These are phyloP conservation scores for Germaria angustata DNA, from an alignment of 2,888 invertebrate species.

Conservation along the genomic window DNA sequence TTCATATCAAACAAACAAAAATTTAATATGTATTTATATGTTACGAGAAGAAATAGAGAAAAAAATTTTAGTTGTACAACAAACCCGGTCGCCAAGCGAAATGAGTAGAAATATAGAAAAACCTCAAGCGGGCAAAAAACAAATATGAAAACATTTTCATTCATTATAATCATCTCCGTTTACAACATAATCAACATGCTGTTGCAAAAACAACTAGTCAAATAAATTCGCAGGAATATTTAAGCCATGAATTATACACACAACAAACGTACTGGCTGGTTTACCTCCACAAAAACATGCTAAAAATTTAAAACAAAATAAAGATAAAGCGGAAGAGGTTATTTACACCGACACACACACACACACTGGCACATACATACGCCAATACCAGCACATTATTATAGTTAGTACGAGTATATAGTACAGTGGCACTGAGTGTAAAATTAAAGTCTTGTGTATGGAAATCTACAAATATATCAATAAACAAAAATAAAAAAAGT, in stretches of 20 bases:
- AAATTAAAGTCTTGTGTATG: too few species aligned
- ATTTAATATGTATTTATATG: conserved; percentile 2
- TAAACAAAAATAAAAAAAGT: too few species aligned
- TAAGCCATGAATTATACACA: conserved; percentile 22
- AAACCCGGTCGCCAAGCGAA: conserved; percentile 48
- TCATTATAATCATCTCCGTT: conserved; percentile 37
- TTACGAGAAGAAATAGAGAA: neutral
- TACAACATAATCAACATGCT: conserved; percentile 31
- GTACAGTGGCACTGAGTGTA: too few species aligned
- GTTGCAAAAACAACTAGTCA: neutral
- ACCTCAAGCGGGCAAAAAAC: neutral
- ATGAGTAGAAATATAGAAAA: neutral
- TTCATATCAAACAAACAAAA: conserved; percentile 20
- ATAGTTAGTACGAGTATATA: too few species aligned
- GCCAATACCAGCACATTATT: too few species aligned
- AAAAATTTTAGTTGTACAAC: conserved; percentile 4
- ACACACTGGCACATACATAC: neutral
- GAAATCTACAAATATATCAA: too few species aligned
- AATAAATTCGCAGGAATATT: neutral
- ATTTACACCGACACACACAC: neutral
- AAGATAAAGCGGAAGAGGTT: neutral
- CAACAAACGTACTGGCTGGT: conserved; percentile 5
- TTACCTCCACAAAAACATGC: neutral
- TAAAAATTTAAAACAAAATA: neutral
- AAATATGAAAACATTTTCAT: conserved; percentile 31